These are phyloP conservation scores for Leptothorax acervorum DNA, from an alignment of 2,888 invertebrate species.

Conservation along the genomic window DNA sequence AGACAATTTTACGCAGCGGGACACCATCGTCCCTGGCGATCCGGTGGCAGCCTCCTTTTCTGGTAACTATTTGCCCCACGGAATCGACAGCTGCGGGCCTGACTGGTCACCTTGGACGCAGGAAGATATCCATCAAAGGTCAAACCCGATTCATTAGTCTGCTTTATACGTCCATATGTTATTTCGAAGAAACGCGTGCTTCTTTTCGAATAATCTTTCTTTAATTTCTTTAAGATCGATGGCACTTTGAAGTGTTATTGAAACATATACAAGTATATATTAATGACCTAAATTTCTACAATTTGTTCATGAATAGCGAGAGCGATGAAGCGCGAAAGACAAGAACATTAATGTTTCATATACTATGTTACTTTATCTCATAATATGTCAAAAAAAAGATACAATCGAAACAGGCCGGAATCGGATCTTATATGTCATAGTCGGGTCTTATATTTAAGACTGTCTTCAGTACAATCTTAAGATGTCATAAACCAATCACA, in stretches of 20 bases:
- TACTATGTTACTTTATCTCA: not conserved
- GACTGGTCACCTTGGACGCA: constrained; percentile 46
- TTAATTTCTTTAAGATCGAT: constrained; percentile 19
- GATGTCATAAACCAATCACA: no score
- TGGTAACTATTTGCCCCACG: constrained; percentile 74
- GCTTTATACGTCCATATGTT: constrained; percentile 52
- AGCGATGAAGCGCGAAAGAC: not conserved
- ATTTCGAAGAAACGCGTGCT: constrained; percentile 36
- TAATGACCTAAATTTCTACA: not conserved
- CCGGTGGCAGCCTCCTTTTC: constrained; percentile 80
- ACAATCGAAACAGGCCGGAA: not conserved
- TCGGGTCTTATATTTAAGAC: no score
- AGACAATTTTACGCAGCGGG: constrained; percentile 86
- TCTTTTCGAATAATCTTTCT: constrained; percentile 12
- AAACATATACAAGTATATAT: not conserved
- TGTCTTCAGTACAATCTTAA: no score
- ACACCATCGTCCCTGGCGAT: constrained; percentile 70
- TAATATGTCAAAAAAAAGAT: not conserved
- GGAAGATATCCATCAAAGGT: constrained; percentile 66
- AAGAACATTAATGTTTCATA: no score
- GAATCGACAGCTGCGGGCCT: constrained; percentile 83
- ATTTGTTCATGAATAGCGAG: not conserved
- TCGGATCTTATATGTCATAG: no score
- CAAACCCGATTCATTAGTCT: constrained; percentile 77
- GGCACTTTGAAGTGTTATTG: not conserved